Evolutionary conservation across 2,113 vertebrate genomes (phyloP).

Genomic region (Scophthalmus maximus): DNA sequence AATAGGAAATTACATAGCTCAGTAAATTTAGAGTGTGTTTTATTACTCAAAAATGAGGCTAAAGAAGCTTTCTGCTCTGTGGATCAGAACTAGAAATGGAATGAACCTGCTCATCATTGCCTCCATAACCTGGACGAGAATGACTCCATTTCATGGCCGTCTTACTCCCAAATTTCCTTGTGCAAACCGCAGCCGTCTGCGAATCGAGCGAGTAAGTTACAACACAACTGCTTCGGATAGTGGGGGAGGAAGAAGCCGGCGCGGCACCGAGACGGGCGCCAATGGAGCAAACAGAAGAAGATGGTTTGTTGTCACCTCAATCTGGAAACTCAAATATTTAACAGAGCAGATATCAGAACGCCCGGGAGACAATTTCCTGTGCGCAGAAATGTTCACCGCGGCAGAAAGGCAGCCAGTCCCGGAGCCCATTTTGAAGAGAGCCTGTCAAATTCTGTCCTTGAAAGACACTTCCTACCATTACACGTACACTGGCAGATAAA

Average conservation of each 20-base stretch:
- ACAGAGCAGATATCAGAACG: conserved; percentile 9
- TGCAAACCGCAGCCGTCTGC: conserved; percentile 34
- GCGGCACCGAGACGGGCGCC: neutral
- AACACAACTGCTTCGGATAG: conserved; percentile 2
- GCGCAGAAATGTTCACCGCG: neutral
- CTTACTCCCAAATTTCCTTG: conserved; percentile 17
- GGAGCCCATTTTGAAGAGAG: conserved; percentile 18
- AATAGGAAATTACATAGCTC: neutral
- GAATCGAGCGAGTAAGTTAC: conserved; percentile 27
- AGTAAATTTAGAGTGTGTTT: neutral
- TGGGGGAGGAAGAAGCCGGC: conserved; percentile 14
- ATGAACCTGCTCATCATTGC: conserved; percentile 19
- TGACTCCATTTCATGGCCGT: conserved; percentile 42
- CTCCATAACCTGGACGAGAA: conserved; percentile 6
- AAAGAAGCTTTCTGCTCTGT: conserved; percentile 8
- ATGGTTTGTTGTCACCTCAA: conserved; percentile 31
- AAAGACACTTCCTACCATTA: conserved; percentile 30
- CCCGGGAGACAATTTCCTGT: conserved; percentile 13
- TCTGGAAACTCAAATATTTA: conserved; percentile 59
- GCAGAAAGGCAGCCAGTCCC: neutral
- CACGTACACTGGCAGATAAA: conserved; percentile 40
- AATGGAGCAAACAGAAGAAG: conserved; percentile 32
- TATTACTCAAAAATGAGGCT: neutral
- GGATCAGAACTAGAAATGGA: conserved; percentile 15
- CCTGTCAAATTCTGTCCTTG: conserved; percentile 20